Percentiles rank a stretch among this genome's conserved stretches.
Evolutionary conservation across 2,888 invertebrate species (phyloP).

Genomic region (Sinopyrophorus schimmeli): DNA sequence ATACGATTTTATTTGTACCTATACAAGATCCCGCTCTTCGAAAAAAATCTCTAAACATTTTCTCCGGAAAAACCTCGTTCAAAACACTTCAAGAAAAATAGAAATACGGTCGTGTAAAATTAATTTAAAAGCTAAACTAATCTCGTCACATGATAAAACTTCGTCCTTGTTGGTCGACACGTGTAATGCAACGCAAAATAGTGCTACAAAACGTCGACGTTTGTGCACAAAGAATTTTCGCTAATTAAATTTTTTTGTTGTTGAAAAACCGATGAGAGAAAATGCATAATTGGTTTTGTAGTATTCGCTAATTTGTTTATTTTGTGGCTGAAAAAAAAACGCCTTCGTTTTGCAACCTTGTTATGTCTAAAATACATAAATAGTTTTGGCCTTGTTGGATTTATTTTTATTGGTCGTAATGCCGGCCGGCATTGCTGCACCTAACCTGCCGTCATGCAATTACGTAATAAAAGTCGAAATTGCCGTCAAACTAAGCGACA

Average conservation of each 20-base stretch:
- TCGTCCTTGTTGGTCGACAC: constrained; percentile 26
- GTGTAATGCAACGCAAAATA: constrained; percentile 31
- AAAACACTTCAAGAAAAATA: too few relatives aligned
- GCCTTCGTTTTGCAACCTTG: constrained; percentile 26
- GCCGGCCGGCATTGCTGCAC: constrained; percentile 39
- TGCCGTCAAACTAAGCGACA: constrained; percentile 6
- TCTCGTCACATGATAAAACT: constrained; percentile 24
- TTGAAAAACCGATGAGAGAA: too few relatives aligned
- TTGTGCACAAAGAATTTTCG: too few relatives aligned
- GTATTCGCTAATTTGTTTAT: too few relatives aligned
- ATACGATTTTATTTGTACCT: too few relatives aligned
- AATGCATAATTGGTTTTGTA: too few relatives aligned
- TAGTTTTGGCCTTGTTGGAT: constrained; percentile 33
- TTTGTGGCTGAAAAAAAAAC: constrained; percentile 20
- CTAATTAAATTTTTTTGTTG: too few relatives aligned
- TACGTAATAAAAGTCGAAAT: constrained; percentile 31
- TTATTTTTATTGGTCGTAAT: constrained; percentile 18
- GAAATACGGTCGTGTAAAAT: too few relatives aligned
- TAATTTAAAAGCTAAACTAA: constrained; percentile 11
- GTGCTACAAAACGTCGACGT: too few relatives aligned
- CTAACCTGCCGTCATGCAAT: constrained; percentile 35
- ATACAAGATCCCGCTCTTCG: too few relatives aligned
- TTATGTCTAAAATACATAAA: constrained; percentile 30
- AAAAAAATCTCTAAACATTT: too few relatives aligned
- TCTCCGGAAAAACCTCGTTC: too few relatives aligned